Evolutionary conservation across 2,797 vertebrate genomes (phyloP), one percentile per base, ranked within the genome.

Genomic region (Otolemur crassicaudatus): DNA sequence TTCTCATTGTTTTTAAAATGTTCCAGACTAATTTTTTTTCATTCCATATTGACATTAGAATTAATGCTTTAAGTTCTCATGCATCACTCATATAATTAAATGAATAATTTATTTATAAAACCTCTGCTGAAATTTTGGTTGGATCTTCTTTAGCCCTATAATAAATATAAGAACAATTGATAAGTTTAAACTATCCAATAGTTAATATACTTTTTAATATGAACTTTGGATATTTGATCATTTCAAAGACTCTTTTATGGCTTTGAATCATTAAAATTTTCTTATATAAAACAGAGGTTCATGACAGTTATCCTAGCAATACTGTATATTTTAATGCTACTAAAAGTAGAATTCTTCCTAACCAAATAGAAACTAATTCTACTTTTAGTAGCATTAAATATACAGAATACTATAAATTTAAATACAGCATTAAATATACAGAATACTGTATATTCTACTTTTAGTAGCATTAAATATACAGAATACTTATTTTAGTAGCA

Each of bases 201-300:
- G n/a, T 53, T 43, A 80, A 94, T 77, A 67, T 37, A 79, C 60
- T 91, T 86, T 14, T 70, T 81, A 92, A 72, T 87, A 77, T 76
- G 96, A 69, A 49, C 10, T 91, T 58, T 19, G 29, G 67, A 37
- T 29, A 53, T 73, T 92, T 97, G 79, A 95, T 86, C 72, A 83
- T 87, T 70, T 73, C 80, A 80, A 93, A 83, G n/a, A 60, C 12
- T 43, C 76, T 90, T 85, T 95, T 46, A 73, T 85, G 80, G 90
- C 80, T 80, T 90, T 89, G 49, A 88, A 69, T 95, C 70, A 80
- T 94, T 95, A 94, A 77, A 85, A 84, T 92, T 95, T 94, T 94
- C 23, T 87, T 76, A n/a, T 10, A 34, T 81, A 49, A 49, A 49
- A 49, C 46, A 13, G 46, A 49, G 27, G 67, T 92, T 94, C 93